Evolutionary conservation across 2,888 invertebrate species (phyloP).

Genomic region (Neria commutata): DNA sequence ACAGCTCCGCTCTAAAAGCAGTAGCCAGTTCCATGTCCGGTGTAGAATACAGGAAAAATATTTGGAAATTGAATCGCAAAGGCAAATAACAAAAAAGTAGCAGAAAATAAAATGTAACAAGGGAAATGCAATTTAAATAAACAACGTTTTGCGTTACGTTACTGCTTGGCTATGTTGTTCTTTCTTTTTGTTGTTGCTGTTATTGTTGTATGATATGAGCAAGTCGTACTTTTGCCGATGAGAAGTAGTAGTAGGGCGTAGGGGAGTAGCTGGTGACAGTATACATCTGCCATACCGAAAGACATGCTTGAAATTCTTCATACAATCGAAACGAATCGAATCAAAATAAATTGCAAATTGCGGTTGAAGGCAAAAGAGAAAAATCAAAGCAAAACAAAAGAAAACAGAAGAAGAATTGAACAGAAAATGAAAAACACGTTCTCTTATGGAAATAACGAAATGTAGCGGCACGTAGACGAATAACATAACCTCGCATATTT

Average conservation of each 20-base stretch:
- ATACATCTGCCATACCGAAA: neutral
- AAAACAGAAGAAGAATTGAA: neutral
- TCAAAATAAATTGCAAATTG: constrained; percentile 29
- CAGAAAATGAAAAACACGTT: neutral
- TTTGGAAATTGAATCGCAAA: neutral
- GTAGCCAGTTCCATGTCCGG: too few relatives aligned
- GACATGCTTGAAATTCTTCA: neutral
- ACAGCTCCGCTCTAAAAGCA: too few relatives aligned
- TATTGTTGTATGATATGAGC: neutral
- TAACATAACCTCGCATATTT: constrained; percentile 3
- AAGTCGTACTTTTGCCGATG: too few relatives aligned
- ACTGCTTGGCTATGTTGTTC: too few relatives aligned
- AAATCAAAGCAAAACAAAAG: neutral
- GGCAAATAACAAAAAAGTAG: neutral
- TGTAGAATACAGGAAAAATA: neutral
- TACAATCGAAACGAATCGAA: constrained; percentile 26
- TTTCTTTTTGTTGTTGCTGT: neutral
- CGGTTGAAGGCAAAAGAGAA: neutral
- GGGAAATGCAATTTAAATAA: constrained; percentile 12
- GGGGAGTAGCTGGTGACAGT: too few relatives aligned
- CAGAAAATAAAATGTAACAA: neutral
- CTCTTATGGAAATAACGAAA: neutral
- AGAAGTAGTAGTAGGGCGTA: too few relatives aligned
- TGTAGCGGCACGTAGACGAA: neutral
- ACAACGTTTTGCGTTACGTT: neutral